A percentile compares a stretch with the other conserved stretches of the same genome.
These are phyloP conservation scores for Tokudaia tokunoshimensis DNA, from an alignment of 2,797 vertebrate genomes.

Conservation along the genomic window DNA sequence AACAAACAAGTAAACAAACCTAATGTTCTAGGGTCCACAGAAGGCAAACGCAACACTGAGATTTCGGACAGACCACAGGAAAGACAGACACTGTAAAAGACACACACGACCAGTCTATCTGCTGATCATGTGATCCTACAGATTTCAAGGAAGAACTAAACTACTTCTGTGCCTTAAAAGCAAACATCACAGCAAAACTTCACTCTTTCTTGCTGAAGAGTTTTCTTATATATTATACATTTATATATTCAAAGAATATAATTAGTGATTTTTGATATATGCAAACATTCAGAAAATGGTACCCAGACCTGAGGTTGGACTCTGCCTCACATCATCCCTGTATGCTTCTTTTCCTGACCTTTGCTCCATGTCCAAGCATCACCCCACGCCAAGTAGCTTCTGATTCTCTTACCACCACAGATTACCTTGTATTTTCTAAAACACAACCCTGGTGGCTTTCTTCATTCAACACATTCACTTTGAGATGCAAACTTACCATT, in stretches of 20 bases:
- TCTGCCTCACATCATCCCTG: too few relatives aligned
- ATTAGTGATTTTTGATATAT: not conserved
- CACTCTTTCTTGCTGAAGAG: not conserved
- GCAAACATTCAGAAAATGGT: not conserved
- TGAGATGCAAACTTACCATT: not conserved
- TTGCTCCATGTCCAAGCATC: too few relatives aligned
- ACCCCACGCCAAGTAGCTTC: not conserved
- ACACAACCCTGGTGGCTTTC: not conserved
- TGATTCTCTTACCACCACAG: not conserved
- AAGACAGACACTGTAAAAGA: not conserved
- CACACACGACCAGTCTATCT: not conserved
- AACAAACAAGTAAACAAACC: not conserved
- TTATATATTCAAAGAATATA: not conserved
- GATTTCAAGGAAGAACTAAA: not conserved
- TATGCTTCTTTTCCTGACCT: not conserved
- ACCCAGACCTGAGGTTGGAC: not conserved
- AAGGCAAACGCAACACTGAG: not conserved
- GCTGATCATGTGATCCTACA: not conserved
- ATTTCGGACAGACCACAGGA: not conserved
- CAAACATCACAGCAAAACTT: constrained; percentile 17
- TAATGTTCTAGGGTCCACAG: not conserved
- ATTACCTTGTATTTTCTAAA: not conserved
- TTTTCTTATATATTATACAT: not conserved
- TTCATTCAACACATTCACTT: not conserved
- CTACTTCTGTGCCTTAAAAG: constrained; percentile 16